phyloP scores from a whole-genome alignment of 2,888 invertebrate genomes.

The Litoditis marina region DNA sequence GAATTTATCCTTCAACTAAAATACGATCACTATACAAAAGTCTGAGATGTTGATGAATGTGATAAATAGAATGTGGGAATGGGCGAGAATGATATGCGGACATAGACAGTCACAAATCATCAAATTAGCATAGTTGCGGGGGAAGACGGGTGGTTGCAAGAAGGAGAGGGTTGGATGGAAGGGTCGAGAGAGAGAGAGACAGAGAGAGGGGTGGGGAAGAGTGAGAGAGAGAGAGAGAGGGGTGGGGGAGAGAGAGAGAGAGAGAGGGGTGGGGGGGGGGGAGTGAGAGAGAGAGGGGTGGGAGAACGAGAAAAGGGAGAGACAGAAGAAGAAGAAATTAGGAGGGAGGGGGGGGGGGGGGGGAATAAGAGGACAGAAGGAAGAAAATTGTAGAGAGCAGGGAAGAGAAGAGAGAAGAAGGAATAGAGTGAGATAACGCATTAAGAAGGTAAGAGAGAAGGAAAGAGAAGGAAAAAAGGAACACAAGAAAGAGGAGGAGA shows the following conservation, averaged over 20 bases:
- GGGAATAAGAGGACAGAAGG: neutral
- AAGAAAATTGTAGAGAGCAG: neutral
- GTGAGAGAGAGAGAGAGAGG: conserved; percentile 4
- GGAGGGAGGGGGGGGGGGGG: neutral
- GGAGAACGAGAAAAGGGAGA: neutral
- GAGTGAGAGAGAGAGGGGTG: neutral
- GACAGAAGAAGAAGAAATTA: neutral
- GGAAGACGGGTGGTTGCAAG: neutral
- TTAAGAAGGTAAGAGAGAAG: no score
- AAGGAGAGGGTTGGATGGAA: neutral
- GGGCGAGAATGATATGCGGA: neutral
- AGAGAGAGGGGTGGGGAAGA: neutral
- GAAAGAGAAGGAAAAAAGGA: no score
- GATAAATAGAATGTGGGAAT: neutral
- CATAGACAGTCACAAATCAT: no score
- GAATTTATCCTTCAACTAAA: no score
- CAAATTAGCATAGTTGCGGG: no score
- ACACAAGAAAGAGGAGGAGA: no score
- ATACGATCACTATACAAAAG: no score
- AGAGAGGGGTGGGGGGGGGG: neutral
- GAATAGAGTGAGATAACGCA: no score
- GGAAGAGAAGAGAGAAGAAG: no score
- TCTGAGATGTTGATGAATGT: no score
- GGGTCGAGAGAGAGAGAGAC: neutral
- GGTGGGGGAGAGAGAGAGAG: neutral